Evolutionary conservation across 2,113 vertebrate species (phyloP), one percentile per base, ranked within the genome.

Genomic region (Malurus cyaneus): DNA sequence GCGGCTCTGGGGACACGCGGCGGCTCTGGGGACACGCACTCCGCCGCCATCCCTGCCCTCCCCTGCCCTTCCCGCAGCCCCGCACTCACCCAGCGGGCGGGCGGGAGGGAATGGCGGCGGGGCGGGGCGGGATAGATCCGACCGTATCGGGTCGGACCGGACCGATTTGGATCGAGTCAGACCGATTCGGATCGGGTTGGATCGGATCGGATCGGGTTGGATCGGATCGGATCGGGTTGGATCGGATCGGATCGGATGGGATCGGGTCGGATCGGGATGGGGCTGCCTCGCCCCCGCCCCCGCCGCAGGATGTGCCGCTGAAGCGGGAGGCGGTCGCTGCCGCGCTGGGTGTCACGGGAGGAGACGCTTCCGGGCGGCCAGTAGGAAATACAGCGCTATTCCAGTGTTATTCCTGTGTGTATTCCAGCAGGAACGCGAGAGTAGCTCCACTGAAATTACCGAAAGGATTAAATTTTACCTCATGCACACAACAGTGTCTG

Each of bases 311-410:
- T 15, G 86, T 44, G 26, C 25, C 62, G 1, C 16, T 66, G 49
- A 11, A 64, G 76, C 50, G 59, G 66, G 66, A 8, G 67, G 67
- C 50, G 76, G 31, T 57, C 34, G 28, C 60, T 24, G 66, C 59
- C 36, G 31, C 57, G 50, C 57, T 41, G 65, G 20, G 69, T 8
- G 74, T 14, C 31, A 29, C 29, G 44, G 56, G 50, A 69, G 56
- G 47, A 32, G 54, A 0, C 5, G n/a, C 74, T 26, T 69, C 67
- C 72, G 77, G 56, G 8, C 8, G 34, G 85, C 26, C 31, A 0
- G 14, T 0, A 25, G 60, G 77, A 81, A 89, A 52, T 3, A 0
- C 23, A 0, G 54, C 39, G 3, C 28, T 3, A 0, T 7, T 13
- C n/a, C 78, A 0, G 16, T 0, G 24, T 3, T 9, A 2, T 14